Evolutionary conservation across 2,797 vertebrate genomes (phyloP).

Genomic region (Orestias chungarensis): DNA sequence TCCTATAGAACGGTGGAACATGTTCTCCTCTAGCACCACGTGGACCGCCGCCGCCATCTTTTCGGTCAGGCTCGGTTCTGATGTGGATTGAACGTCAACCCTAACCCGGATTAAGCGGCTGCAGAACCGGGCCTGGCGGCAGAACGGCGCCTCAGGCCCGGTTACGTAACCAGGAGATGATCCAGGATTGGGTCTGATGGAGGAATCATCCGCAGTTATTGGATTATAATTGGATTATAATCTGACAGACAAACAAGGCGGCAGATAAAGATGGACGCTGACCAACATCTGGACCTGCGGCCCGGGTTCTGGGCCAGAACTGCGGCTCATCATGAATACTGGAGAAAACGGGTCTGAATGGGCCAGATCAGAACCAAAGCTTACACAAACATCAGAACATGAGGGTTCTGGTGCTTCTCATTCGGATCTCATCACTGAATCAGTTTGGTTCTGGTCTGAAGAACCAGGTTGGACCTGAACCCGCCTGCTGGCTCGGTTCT

Average conservation of each 20-base stretch:
- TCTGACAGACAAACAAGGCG: slow-evolving; percentile 39
- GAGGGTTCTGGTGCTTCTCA: too few species aligned
- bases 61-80: too few species aligned
- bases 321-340: too few species aligned
- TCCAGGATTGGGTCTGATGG: slow-evolving; percentile 9
- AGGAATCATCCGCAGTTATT: slow-evolving; percentile 29
- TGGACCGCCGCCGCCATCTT: too few species aligned
- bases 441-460: neutral
- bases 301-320: neutral
- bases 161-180: slow-evolving; percentile 39
- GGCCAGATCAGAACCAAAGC: neutral
- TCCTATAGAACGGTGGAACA: too few species aligned
- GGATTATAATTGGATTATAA: slow-evolving; percentile 56
- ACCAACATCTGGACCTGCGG: neutral
- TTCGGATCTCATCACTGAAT: too few species aligned
- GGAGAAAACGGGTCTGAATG: neutral
- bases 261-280: neutral
- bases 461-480: neutral
- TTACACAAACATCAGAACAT: neutral
- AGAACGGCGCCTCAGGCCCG: slow-evolving; percentile 25
- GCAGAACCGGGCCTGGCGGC: slow-evolving; percentile 18
- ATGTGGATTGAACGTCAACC: slow-evolving; percentile 56
- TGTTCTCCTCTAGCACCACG: too few species aligned
- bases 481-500: neutral
- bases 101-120: slow-evolving; percentile 37